Evolutionary conservation across 2,888 invertebrate genomes (phyloP), one percentile per base, ranked within the genome.

Genomic region (Meiosimyza decipiens): DNA sequence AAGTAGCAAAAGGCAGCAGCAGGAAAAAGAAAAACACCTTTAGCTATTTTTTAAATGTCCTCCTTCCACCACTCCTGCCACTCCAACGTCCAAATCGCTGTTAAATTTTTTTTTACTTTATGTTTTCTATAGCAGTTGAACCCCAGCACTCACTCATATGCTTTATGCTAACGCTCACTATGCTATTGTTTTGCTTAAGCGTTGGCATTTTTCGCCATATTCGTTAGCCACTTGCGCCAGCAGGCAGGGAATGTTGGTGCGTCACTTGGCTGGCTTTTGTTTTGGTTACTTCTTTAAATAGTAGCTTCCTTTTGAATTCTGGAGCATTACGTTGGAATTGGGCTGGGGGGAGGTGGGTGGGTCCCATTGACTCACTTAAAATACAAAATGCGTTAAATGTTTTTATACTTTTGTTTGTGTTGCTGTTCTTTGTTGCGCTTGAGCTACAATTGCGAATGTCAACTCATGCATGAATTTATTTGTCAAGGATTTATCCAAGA

Each of bases 251-350:
- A 28, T 59, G 57, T 57, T 40, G 5, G 40, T 40, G 9, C 18
- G 22, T 60, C 59, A 60, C 59, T 60, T 60, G 59, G 33, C 59
- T 28, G 59, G 59, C 59, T 60, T 28, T 60, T 60, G 59, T 60
- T 60, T 54, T 60, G 40, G 40, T 40, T 40, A 40, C 40, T 40
- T 15, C 59, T 33, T 28, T 28, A 22, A 60, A 60, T 60, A 60
- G 59, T 60, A 13, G 28, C 40, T 40, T 40, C 40, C 28, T 22
- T 60, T 60, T 28, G 59, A 55, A 16, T 55, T 22, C n/a, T 18
- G 55, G 18, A 15, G 9, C 40, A 40, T 16, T 18, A n/a, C 55
- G 16, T 9, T 22, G 55, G 11, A 2, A n/a, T 55, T 16, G 55
- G 40, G 9, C 6, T 9, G 40, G 40, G 0, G 40, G 40, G 6